Percentiles rank a stretch among this genome's conserved stretches.
Conservation (phyloP, 2,797 vertebrate species). For the Oryzias dopingdopingensis region DNA sequence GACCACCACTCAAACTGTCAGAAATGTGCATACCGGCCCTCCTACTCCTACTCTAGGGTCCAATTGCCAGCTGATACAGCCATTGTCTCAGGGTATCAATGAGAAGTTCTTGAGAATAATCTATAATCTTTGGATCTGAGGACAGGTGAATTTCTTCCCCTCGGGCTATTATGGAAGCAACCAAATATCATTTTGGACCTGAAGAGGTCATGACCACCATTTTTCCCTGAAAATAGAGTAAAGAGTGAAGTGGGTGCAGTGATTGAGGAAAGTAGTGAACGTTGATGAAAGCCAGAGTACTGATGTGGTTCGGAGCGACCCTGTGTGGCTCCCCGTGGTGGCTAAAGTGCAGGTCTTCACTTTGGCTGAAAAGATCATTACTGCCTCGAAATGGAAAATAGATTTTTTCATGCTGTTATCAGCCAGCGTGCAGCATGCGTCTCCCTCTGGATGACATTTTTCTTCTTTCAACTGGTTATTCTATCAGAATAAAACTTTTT, state of each 20-base stretch:
- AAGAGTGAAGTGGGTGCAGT: neutral
- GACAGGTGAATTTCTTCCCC: slow-evolving; percentile 10
- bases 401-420: slow-evolving; percentile 29
- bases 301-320: slow-evolving; percentile 6
- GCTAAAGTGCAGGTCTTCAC: slow-evolving; percentile 20
- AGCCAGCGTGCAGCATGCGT: slow-evolving; percentile 1
- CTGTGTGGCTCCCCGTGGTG: slow-evolving; percentile 1
- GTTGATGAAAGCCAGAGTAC: slow-evolving; percentile 12
- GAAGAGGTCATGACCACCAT: slow-evolving; percentile 37
- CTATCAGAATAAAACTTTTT: slow-evolving; percentile 19
- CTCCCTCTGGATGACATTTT: slow-evolving; percentile 14
- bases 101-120: slow-evolving; percentile 5
- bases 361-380: slow-evolving; percentile 33
- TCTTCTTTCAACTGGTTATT: slow-evolving; percentile 25
- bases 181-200: slow-evolving; percentile 23
- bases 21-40: too few relatives aligned
- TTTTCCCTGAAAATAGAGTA: slow-evolving; percentile 13
- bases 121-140: slow-evolving; percentile 10
- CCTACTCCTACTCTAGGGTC: slow-evolving; percentile 1
- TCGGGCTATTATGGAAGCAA: slow-evolving; percentile 21
- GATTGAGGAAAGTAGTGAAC: slow-evolving; percentile 13
- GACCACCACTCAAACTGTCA: neutral
- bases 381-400: slow-evolving; percentile 26
- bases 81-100: slow-evolving; percentile 7
- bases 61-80: slow-evolving; percentile 4